Percentiles rank a stretch among this genome's conserved stretches.
phyloP scores from a whole-genome alignment of 30 jellyfish, hydroid and myxozoan species.

The Calvadosia cruxmelitensis region DNA sequence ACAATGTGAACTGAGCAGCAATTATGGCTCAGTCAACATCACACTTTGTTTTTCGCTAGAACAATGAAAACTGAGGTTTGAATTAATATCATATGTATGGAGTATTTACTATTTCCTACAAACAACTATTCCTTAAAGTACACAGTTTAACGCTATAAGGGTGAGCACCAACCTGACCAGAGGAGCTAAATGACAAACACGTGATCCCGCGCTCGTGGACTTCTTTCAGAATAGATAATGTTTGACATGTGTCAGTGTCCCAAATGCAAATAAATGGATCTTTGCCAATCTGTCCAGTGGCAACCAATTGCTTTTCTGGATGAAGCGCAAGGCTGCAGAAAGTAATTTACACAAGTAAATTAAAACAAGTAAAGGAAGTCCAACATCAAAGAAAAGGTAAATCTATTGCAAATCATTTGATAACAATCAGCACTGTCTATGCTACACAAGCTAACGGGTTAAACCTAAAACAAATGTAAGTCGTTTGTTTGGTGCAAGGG shows the following conservation, averaged over 20 bases:
- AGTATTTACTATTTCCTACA: not conserved
- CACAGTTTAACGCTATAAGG: not conserved
- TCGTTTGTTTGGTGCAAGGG: no score
- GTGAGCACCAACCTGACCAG: constrained; percentile 38
- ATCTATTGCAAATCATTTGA: no score
- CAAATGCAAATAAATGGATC: constrained; percentile 86
- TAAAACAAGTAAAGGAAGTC: no score
- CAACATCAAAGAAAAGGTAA: no score
- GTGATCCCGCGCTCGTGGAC: constrained; percentile 83
- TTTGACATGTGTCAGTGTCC: constrained; percentile 66
- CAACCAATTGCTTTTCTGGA: constrained; percentile 79
- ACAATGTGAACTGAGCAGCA: no score
- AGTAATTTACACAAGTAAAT: no score
- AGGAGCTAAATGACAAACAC: constrained; percentile 58
- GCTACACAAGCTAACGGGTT: no score
- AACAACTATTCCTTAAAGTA: not conserved
- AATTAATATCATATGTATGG: not conserved
- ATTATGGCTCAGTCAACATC: no score
- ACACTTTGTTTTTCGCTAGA: not conserved
- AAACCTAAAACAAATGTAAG: no score
- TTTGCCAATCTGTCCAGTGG: constrained; percentile 95
- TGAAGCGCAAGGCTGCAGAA: constrained; percentile 79
- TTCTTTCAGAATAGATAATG: constrained; percentile 79
- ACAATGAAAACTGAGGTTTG: not conserved
- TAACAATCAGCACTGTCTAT: no score